Evolutionary conservation across 2,797 vertebrate species (phyloP).

Genomic region (Harpagifer antarcticus): DNA sequence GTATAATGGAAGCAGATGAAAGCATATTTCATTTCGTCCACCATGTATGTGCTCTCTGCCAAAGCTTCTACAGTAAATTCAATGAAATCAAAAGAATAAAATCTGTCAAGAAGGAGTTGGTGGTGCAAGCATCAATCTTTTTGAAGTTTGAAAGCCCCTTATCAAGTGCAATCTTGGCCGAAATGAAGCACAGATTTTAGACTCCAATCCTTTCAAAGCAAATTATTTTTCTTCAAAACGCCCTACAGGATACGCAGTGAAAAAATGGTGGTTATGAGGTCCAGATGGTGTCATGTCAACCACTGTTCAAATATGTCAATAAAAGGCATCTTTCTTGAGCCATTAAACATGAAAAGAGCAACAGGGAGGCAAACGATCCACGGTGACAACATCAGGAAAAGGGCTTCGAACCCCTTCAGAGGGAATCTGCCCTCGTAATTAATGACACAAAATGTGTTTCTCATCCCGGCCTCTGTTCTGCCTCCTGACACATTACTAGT

Average conservation of each 20-base stretch:
- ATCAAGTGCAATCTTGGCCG: slow-evolving; percentile 23
- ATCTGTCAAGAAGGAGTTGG: neutral
- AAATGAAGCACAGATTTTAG: slow-evolving; percentile 20
- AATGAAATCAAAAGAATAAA: neutral
- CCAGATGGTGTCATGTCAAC: slow-evolving; percentile 58
- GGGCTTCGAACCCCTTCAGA: slow-evolving; percentile 6
- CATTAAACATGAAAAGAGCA: slow-evolving; percentile 32
- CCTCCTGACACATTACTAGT: slow-evolving; percentile 31
- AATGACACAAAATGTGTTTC: slow-evolving; percentile 45
- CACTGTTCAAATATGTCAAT: slow-evolving; percentile 40
- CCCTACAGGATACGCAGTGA: slow-evolving; percentile 6
- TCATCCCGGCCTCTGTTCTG: slow-evolving; percentile 9
- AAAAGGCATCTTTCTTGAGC: slow-evolving; percentile 32
- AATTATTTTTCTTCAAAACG: slow-evolving; percentile 35
- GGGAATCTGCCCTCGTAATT: slow-evolving; percentile 13
- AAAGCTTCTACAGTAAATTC: neutral
- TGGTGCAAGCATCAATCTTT: neutral
- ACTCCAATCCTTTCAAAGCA: slow-evolving; percentile 39
- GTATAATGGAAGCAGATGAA: neutral
- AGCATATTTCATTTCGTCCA: neutral
- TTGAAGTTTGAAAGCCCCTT: slow-evolving; percentile 27
- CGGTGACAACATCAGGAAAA: slow-evolving; percentile 4
- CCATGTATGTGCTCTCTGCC: neutral
- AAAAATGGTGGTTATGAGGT: slow-evolving; percentile 37
- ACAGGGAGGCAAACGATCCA: neutral